These are phyloP conservation scores for Saimiri boliviensis DNA, from an alignment of 2,113 vertebrate genomes.

Conservation along the genomic window DNA sequence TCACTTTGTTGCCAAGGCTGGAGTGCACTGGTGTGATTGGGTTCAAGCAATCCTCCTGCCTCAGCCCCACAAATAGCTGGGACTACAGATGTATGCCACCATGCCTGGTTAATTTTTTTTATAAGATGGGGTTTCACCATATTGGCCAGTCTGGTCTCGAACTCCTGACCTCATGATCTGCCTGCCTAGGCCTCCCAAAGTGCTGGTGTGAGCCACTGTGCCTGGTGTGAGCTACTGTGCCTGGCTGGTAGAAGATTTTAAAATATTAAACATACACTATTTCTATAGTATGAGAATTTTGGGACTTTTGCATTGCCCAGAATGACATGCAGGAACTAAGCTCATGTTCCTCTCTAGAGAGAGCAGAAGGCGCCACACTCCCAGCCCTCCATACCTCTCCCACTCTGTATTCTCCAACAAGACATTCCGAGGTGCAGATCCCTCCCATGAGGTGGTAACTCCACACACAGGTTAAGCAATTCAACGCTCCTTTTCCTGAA, in stretches of 20 bases:
- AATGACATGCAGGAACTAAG: not conserved
- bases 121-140: too few species aligned
- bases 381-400: slow-evolving; percentile 79
- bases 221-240: too few species aligned
- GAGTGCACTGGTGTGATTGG: too few species aligned
- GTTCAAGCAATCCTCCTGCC: too few species aligned
- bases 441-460: slow-evolving; percentile 84
- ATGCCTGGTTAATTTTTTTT: too few species aligned
- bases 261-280: not conserved
- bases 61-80: too few species aligned
- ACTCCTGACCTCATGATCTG: too few species aligned
- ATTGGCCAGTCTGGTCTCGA: too few species aligned
- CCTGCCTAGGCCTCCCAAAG: too few species aligned
- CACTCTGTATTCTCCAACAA: slow-evolving; percentile 86
- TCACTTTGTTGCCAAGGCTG: too few species aligned
- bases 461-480: slow-evolving; percentile 88
- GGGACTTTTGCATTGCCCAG: not conserved
- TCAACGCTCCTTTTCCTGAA: slow-evolving; percentile 82
- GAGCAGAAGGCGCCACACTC: not conserved
- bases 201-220: too few species aligned
- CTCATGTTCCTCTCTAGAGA: not conserved
- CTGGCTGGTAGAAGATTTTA: not conserved
- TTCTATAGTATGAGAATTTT: not conserved
- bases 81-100: too few species aligned
- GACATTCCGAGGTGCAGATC: slow-evolving; percentile 86